Percentiles rank a stretch among this genome's conserved stretches.
Conservation (phyloP, 2,888 invertebrate genomes). For the Rhimphoctona megacephalus region DNA sequence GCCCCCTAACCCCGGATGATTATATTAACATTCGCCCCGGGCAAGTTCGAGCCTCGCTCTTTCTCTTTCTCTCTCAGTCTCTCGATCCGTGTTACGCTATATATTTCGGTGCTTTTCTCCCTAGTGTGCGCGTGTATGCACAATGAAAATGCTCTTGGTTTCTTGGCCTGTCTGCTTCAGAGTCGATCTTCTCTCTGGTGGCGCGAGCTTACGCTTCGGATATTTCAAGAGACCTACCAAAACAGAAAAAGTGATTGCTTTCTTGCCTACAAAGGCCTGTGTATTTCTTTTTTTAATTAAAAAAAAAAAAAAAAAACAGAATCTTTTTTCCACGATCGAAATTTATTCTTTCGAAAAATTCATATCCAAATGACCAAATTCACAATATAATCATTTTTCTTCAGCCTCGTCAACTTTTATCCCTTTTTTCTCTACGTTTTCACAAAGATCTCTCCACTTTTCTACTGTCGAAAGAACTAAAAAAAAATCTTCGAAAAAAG, state of each 20-base stretch:
- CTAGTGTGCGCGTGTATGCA: constrained; percentile 16
- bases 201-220: constrained; percentile 35
- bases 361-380: not conserved
- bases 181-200: constrained; percentile 40
- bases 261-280: constrained; percentile 1
- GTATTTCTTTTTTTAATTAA: not conserved
- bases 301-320: not conserved
- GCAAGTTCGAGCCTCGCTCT: constrained; percentile 54
- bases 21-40: constrained; percentile 68
- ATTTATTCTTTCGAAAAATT: not conserved
- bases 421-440: not conserved
- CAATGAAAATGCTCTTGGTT: constrained; percentile 44
- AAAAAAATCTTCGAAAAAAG: constrained; percentile 45
- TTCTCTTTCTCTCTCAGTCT: constrained; percentile 31
- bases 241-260: constrained; percentile 34
- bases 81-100: constrained; percentile 45
- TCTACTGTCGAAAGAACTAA: not conserved
- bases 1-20: constrained; percentile 65
- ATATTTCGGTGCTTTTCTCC: constrained; percentile 52
- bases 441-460: not conserved
- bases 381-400: constrained; percentile 1
- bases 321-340: not conserved
- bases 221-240: constrained; percentile 48
- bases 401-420: not conserved
- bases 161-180: constrained; percentile 52